These are phyloP conservation scores for Diarsia dahlii DNA, from an alignment of 2,888 invertebrate species.

Conservation along the genomic window DNA sequence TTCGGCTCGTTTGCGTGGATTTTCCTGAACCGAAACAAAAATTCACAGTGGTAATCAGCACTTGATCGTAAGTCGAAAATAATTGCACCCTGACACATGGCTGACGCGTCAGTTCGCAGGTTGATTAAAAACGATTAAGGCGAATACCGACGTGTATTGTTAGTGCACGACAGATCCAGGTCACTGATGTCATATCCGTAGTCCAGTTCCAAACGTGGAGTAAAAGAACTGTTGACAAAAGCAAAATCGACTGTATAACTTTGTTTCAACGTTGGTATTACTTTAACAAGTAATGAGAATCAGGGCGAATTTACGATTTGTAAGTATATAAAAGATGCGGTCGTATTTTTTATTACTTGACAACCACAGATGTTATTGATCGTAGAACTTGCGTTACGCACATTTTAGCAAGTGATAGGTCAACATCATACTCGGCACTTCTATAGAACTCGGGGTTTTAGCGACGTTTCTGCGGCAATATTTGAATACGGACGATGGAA, in stretches of 20 bases:
- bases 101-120: constrained; percentile 53
- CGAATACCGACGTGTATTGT: constrained; percentile 58
- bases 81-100: constrained; percentile 59
- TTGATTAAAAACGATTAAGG: constrained; percentile 68
- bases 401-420: constrained; percentile 31
- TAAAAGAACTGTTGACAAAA: constrained; percentile 19
- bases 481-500: constrained; percentile 4
- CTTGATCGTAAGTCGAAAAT: constrained; percentile 64
- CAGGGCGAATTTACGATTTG: constrained; percentile 35
- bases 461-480: constrained; percentile 3
- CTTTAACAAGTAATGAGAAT: constrained; percentile 33
- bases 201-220: constrained; percentile 51
- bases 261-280: constrained; percentile 21
- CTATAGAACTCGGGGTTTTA: neutral
- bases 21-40: constrained; percentile 35
- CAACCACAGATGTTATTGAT: constrained; percentile 59
- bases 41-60: constrained; percentile 40
- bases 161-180: constrained; percentile 63
- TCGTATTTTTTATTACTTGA: constrained; percentile 61
- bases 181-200: constrained; percentile 63
- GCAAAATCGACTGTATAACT: constrained; percentile 37
- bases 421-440: neutral
- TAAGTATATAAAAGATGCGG: constrained; percentile 43
- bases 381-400: constrained; percentile 35
- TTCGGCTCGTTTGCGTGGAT: constrained; percentile 1